Percentiles rank a stretch among this genome's conserved stretches.
Evolutionary conservation across 2,113 vertebrate species (phyloP).

Genomic region (Rattus rattus): DNA sequence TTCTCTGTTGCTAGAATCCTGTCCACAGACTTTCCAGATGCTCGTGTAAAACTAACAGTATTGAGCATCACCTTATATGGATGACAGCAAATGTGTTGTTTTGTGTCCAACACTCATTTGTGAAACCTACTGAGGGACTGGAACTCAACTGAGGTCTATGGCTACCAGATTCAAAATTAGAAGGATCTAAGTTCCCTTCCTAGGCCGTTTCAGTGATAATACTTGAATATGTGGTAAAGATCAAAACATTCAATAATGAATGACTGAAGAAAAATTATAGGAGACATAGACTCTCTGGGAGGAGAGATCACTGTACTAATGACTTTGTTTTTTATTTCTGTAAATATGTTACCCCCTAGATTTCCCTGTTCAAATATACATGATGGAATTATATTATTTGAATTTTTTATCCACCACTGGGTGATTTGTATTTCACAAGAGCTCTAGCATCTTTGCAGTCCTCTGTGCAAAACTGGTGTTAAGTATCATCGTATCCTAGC

Average conservation of each 20-base stretch:
- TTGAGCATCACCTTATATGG: accelerated
- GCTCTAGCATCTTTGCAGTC: background rate
- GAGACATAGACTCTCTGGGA: background rate
- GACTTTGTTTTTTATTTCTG: conserved; percentile 20
- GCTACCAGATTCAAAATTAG: background rate
- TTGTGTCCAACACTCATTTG: background rate
- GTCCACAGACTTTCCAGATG: background rate
- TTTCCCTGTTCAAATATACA: conserved; percentile 21
- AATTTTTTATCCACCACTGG: conserved; percentile 40
- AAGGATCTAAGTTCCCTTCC: background rate
- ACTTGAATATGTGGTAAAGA: background rate
- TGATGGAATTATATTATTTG: background rate
- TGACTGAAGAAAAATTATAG: background rate
- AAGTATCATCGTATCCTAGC: background rate
- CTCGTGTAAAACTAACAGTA: background rate
- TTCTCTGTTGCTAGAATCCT: background rate
- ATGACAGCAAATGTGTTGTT: background rate
- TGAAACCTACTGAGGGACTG: background rate
- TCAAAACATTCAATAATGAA: background rate
- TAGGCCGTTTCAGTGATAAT: background rate
- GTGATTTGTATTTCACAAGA: conserved; percentile 38
- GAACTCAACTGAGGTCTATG: background rate
- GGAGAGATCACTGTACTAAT: background rate
- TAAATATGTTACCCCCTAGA: background rate
- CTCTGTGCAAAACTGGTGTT: background rate